These are phyloP conservation scores for Parauchenoglanis ngamensis DNA, from an alignment of 2,797 vertebrate species.

Conservation along the genomic window DNA sequence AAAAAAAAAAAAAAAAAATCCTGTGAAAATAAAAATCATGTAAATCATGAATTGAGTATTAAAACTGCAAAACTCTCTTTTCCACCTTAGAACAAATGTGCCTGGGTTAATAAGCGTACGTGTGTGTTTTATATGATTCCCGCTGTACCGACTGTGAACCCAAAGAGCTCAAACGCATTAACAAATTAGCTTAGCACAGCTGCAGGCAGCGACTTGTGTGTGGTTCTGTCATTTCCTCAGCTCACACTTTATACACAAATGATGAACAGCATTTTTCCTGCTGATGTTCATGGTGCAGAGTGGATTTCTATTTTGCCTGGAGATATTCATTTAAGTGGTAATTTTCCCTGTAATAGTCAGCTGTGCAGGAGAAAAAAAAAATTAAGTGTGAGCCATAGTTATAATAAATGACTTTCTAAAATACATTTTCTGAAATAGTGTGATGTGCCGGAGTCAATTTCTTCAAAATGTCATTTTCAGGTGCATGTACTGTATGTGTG, in stretches of 20 bases:
- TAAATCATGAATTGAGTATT: neutral
- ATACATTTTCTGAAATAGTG: neutral
- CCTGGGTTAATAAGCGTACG: neutral
- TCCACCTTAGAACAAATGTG: neutral
- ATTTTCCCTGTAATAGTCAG: slow-evolving; percentile 11
- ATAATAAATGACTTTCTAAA: slow-evolving; percentile 11
- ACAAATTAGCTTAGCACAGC: slow-evolving; percentile 27
- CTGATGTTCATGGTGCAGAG: slow-evolving; percentile 2
- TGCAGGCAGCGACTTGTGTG: neutral
- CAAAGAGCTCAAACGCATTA: slow-evolving; percentile 13
- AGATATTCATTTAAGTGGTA: slow-evolving; percentile 13
- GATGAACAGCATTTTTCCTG: slow-evolving; percentile 16
- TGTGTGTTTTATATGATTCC: neutral
- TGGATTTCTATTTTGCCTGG: slow-evolving; percentile 4
- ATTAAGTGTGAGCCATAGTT: neutral
- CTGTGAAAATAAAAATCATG: neutral
- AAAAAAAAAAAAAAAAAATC: neutral
- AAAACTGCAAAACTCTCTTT: neutral
- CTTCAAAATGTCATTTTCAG: neutral
- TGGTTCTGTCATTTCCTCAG: neutral
- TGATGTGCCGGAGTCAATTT: neutral
- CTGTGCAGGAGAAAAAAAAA: neutral
- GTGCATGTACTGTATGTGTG: neutral
- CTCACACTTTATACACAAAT: neutral
- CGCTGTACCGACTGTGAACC: neutral